Evolutionary conservation across 2,113 vertebrate species (phyloP), one percentile per base, ranked within the genome.

Genomic region (Rhizomys pruinosus): DNA sequence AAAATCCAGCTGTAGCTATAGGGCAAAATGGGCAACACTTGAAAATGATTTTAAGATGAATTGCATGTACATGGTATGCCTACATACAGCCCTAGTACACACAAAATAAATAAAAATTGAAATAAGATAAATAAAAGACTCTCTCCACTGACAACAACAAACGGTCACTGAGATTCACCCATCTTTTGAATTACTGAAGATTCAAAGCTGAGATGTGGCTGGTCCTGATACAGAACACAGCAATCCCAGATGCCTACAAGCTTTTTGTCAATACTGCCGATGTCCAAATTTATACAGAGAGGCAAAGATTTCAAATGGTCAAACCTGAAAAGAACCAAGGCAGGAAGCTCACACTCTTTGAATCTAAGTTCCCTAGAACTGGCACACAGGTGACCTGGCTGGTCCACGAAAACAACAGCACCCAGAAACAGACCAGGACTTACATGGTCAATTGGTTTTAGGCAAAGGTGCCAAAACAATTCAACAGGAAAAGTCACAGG

Each of bases 381-480:
- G 52, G n/a, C 42, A 5, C 17, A 9, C 34, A 5, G 37, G 77
- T 13, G 44, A 47, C 11, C 39, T 61, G 74, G 27, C 0, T 74
- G 29, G n/a, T 34, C 57, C 20, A 9, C 0, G 0, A 27, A n/a
- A 91, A 25, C 44, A 61, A 29, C 2, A n/a, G 57, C 19, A 29
- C 17, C 80, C 61, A 78, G 69, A 87, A 78, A 79, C 0, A 93
- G 52, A 59, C 68, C 61, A 34, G 55, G 22, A 52, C 25, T 29
- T 76, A n/a, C 7, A 22, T 0, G 20, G 57, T 13, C 37, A n/a
- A 13, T 0, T 23, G 69, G 27, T 2, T 59, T 42, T 32, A 15
- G 68, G 64, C 77, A 84, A 92, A 91, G 27, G 32, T 64, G 32
- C n/a, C 88, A 71, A 59, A 93, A 47, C 66, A 90, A 34, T 11